Evolutionary conservation across 1,140 invertebrate species (phyloP).

Genomic region (Andrena cerasifolii): DNA sequence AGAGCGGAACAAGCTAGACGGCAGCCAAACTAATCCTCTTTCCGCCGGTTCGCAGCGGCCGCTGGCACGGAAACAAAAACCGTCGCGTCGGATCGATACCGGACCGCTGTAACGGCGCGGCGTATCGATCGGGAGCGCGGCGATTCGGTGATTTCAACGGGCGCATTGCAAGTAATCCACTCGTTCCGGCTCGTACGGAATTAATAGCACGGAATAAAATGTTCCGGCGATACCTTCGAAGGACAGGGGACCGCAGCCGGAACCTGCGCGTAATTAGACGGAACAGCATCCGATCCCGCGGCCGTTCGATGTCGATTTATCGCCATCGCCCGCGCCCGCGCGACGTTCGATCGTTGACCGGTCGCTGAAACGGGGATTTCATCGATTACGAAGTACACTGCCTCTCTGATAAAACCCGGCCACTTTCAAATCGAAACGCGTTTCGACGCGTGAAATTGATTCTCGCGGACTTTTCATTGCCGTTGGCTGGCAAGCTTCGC

Average conservation of each 20-base stretch:
- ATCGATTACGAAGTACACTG: too few relatives aligned
- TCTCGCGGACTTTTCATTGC: too few relatives aligned
- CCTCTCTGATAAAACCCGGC: too few relatives aligned
- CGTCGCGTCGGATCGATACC: slow-evolving; percentile 50
- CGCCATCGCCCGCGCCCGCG: neutral
- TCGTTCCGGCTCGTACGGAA: slow-evolving; percentile 35
- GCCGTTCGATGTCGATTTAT: slow-evolving; percentile 31
- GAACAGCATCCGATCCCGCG: slow-evolving; percentile 37
- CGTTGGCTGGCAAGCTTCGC: too few relatives aligned
- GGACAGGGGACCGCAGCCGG: slow-evolving; percentile 5
- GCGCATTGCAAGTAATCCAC: slow-evolving; percentile 20
- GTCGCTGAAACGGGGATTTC: too few relatives aligned
- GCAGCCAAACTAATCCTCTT: slow-evolving; percentile 35
- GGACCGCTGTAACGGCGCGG: slow-evolving; percentile 30
- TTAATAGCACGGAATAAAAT: slow-evolving; percentile 53
- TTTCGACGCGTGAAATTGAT: too few relatives aligned
- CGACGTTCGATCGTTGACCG: too few relatives aligned
- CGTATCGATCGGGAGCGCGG: slow-evolving; percentile 13
- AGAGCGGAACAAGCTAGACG: neutral
- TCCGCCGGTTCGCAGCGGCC: neutral
- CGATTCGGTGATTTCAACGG: slow-evolving; percentile 53
- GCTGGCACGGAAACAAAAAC: slow-evolving; percentile 24
- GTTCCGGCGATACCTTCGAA: neutral
- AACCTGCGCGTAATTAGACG: slow-evolving; percentile 33
- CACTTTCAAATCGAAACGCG: too few relatives aligned